These are phyloP conservation scores for Drosophila birchii DNA, from an alignment of 2,888 invertebrate species.

Conservation along the genomic window DNA sequence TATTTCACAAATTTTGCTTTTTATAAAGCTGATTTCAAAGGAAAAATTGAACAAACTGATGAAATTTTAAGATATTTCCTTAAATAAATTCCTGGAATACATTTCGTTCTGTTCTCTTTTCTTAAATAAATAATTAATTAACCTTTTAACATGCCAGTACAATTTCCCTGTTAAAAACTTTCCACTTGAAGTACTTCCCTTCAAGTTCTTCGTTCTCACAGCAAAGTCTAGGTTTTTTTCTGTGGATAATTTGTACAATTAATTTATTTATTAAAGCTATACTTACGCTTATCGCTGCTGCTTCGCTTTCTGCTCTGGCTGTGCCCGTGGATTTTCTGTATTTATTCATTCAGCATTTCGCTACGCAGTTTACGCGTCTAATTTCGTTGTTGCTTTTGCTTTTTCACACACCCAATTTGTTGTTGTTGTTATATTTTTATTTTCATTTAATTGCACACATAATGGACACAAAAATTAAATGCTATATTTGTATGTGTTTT, in stretches of 20 bases:
- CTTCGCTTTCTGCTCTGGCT: conserved; percentile 36
- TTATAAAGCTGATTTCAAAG: not conserved
- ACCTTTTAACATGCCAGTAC: not conserved
- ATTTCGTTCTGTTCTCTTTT: not conserved
- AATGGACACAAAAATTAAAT: conserved; percentile 66
- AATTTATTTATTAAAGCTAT: conserved; percentile 44
- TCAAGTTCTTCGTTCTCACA: not conserved
- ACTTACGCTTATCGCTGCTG: conserved; percentile 72
- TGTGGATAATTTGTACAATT: not conserved
- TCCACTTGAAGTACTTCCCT: conserved; percentile 7
- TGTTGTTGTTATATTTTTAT: conserved; percentile 40
- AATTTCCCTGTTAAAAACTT: not conserved
- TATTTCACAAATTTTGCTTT: not conserved
- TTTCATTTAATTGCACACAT: conserved; percentile 71
- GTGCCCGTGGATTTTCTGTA: conserved; percentile 5
- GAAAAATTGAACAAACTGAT: not conserved
- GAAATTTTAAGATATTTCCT: not conserved
- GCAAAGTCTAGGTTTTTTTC: not conserved
- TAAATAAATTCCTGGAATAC: not conserved
- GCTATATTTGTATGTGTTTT: conserved; percentile 48
- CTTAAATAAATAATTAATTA: conserved; percentile 6
- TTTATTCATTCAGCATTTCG: conserved; percentile 74
- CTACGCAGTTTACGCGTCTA: conserved; percentile 77
- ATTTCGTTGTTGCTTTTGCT: conserved; percentile 55
- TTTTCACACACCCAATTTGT: conserved; percentile 69